Evolutionary conservation across 2,888 invertebrate species (phyloP).

Genomic region (Euplagia quadripunctaria): DNA sequence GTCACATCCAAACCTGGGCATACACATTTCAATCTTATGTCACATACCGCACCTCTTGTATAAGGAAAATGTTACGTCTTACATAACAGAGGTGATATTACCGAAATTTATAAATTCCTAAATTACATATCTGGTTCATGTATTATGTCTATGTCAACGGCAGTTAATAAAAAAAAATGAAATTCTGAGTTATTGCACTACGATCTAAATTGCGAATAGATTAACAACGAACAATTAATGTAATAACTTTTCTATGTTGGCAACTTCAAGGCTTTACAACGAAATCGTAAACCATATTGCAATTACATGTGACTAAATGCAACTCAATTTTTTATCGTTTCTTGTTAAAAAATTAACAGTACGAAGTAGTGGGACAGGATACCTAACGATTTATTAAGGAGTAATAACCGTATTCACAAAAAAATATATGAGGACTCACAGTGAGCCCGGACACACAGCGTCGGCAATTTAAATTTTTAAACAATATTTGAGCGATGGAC

Average conservation of each 20-base stretch:
- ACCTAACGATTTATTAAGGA: neutral
- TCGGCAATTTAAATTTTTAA: too few species aligned
- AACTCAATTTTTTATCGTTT: neutral
- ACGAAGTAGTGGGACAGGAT: neutral
- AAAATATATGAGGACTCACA: too few species aligned
- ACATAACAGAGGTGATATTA: too few species aligned
- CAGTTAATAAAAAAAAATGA: neutral
- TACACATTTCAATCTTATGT: too few species aligned
- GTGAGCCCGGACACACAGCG: too few species aligned
- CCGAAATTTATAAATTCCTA: too few species aligned
- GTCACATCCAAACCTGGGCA: too few species aligned
- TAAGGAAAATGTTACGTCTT: too few species aligned
- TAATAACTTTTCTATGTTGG: constrained; percentile 27
- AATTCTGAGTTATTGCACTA: neutral
- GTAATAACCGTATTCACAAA: too few species aligned
- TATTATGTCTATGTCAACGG: neutral
- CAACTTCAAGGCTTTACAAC: constrained; percentile 37
- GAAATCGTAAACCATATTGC: constrained; percentile 35
- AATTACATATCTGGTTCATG: neutral
- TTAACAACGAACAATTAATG: constrained; percentile 19
- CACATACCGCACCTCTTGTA: too few species aligned
- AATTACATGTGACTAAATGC: constrained; percentile 18
- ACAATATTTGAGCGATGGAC: too few species aligned
- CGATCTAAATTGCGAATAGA: neutral
- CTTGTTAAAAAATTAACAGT: neutral